Conservation (phyloP, 1,140 invertebrate species). For the Chironomus tepperi region DNA sequence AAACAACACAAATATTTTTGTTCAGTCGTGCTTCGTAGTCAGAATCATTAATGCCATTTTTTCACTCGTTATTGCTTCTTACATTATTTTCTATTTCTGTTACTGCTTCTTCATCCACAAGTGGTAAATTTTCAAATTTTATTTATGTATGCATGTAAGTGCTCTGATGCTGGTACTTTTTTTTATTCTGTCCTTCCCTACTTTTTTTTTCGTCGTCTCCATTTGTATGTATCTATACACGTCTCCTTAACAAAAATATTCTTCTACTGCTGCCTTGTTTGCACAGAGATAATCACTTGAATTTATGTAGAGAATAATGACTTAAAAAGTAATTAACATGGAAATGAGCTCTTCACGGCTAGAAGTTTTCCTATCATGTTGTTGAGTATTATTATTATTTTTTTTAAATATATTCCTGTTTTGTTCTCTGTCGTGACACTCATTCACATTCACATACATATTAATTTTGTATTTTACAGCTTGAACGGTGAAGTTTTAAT, state of each 20-base stretch:
- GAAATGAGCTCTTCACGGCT: conserved; percentile 22
- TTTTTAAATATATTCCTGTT: background rate
- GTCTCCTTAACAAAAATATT: no score
- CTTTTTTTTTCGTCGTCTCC: background rate
- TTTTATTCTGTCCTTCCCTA: background rate
- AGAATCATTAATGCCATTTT: background rate
- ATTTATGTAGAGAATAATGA: conserved; percentile 24
- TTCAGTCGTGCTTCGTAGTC: conserved; percentile 17
- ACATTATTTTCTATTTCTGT: background rate
- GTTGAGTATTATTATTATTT: background rate
- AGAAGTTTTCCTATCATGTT: conserved; percentile 9
- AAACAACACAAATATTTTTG: conserved; percentile 20
- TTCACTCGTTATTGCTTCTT: background rate
- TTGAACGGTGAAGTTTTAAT: no score
- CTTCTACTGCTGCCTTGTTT: conserved; percentile 21
- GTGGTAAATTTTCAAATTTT: conserved; percentile 22
- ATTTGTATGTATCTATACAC: background rate
- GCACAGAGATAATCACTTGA: conserved; percentile 21
- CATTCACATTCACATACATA: background rate
- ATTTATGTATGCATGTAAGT: conserved; percentile 18
- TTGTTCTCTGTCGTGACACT: background rate
- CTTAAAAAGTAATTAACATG: conserved; percentile 23
- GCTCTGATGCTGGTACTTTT: background rate
- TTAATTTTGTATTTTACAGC: background rate
- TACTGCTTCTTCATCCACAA: conserved; percentile 3